These are phyloP conservation scores for Palythoa heliodiscus DNA, from an alignment of 92 coral and sea anemone species.

Conservation along the genomic window DNA sequence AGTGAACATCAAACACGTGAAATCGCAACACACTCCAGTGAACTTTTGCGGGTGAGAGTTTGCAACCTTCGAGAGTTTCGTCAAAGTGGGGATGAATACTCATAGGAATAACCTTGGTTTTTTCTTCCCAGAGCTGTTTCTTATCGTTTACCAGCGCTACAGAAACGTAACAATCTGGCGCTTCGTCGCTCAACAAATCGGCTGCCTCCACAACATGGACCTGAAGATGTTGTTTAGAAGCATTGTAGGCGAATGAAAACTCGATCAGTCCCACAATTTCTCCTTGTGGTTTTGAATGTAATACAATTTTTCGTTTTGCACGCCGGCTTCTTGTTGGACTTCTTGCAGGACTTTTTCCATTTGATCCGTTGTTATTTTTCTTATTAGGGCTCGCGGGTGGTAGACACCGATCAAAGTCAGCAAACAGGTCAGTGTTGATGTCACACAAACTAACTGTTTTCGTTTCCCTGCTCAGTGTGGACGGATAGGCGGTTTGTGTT, in stretches of 20 bases:
- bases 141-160: conserved; percentile 36
- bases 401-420: not conserved
- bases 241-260: conserved; percentile 28
- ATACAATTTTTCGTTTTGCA: conserved; percentile 10
- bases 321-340: conserved; percentile 19
- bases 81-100: conserved; percentile 75
- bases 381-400: not conserved
- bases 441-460: conserved; percentile 35
- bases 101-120: conserved; percentile 26
- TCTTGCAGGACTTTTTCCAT: conserved; percentile 31
- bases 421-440: conserved; percentile 22
- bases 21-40: conserved; percentile 66
- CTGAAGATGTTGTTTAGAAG: conserved; percentile 11
- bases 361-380: conserved; percentile 1
- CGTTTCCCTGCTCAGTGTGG: not conserved
- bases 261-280: conserved; percentile 27
- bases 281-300: conserved; percentile 30
- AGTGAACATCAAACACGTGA: conserved; percentile 64
- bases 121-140: conserved; percentile 24
- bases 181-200: conserved; percentile 17
- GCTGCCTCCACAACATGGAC: not conserved
- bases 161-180: conserved; percentile 29
- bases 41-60: conserved; percentile 63
- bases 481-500: not conserved
- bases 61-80: conserved; percentile 70